Percentiles rank a stretch among this genome's conserved stretches.
Conservation (phyloP, 2,797 vertebrate species). For the Oryzias sinensis region DNA sequence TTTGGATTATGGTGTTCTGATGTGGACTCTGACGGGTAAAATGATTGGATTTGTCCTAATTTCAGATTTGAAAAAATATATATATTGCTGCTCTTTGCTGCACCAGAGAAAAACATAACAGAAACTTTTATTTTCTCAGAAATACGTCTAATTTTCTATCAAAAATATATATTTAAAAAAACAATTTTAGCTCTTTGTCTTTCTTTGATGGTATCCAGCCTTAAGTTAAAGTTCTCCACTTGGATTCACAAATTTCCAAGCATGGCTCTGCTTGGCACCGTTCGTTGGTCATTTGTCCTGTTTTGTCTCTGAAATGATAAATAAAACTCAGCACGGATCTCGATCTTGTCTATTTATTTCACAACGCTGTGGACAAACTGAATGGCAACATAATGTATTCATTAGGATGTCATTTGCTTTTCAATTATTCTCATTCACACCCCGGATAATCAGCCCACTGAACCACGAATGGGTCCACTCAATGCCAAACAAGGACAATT, state of each 20-base stretch:
- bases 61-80: constrained; percentile 20
- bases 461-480: constrained; percentile 73
- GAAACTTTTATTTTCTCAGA: constrained; percentile 1
- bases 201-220: constrained; percentile 33
- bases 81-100: constrained; percentile 10
- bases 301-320: constrained; percentile 58
- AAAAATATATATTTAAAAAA: too few species aligned
- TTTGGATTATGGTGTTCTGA: constrained; percentile 36
- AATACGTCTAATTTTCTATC: too few species aligned
- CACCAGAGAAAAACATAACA: background rate
- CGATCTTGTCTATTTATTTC: constrained; percentile 71
- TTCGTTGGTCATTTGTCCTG: constrained; percentile 62
- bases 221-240: constrained; percentile 12
- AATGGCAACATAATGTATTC: constrained; percentile 75
- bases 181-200: constrained; percentile 34
- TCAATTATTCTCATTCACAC: constrained; percentile 71
- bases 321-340: constrained; percentile 66
- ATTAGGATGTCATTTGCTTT: constrained; percentile 77
- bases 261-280: constrained; percentile 32
- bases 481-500: constrained; percentile 82
- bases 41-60: constrained; percentile 29
- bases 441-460: constrained; percentile 74
- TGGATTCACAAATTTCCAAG: constrained; percentile 21
- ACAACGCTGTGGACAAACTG: constrained; percentile 66
- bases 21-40: constrained; percentile 22